A percentile compares a stretch with the other conserved stretches of the same genome.
Conservation (phyloP, 2,797 vertebrate genomes). For the Platyrinchus mystaceus region DNA sequence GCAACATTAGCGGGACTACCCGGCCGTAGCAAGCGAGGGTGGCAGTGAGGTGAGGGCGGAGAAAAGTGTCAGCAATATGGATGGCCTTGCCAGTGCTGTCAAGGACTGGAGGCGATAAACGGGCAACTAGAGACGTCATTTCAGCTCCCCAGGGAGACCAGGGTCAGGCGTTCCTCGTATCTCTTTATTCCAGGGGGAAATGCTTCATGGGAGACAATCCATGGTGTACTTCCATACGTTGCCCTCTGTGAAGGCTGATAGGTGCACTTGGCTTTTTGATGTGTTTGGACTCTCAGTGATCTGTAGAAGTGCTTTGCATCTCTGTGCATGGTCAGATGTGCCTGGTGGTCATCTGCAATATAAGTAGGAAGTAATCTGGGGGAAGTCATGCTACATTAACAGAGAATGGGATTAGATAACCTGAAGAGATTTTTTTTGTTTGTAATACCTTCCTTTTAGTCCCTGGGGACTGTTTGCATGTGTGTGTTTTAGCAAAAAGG, state of each 20-base stretch:
- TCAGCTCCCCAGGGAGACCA: not conserved
- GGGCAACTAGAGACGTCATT: conserved; percentile 17
- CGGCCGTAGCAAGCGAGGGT: not conserved
- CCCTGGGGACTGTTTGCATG: not conserved
- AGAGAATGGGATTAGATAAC: not conserved
- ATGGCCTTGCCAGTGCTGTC: conserved; percentile 41
- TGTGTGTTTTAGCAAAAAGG: not conserved
- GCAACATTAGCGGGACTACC: not conserved
- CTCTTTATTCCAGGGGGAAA: not conserved
- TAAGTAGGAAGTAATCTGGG: not conserved
- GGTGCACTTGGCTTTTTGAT: not conserved
- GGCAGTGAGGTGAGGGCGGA: not conserved
- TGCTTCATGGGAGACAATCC: not conserved
- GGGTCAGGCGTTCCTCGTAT: not conserved
- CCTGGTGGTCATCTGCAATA: not conserved
- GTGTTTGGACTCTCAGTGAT: not conserved
- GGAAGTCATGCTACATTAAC: not conserved
- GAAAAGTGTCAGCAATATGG: conserved; percentile 20
- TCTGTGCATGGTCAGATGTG: not conserved
- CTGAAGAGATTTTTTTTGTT: not conserved
- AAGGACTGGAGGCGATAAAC: conserved; percentile 46
- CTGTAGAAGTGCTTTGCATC: not conserved
- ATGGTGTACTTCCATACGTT: not conserved
- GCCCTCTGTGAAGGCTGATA: not conserved
- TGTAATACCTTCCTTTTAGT: not conserved